Evolutionary conservation across 2,797 vertebrate species (phyloP).

Genomic region (Chrysocyon brachyurus): DNA sequence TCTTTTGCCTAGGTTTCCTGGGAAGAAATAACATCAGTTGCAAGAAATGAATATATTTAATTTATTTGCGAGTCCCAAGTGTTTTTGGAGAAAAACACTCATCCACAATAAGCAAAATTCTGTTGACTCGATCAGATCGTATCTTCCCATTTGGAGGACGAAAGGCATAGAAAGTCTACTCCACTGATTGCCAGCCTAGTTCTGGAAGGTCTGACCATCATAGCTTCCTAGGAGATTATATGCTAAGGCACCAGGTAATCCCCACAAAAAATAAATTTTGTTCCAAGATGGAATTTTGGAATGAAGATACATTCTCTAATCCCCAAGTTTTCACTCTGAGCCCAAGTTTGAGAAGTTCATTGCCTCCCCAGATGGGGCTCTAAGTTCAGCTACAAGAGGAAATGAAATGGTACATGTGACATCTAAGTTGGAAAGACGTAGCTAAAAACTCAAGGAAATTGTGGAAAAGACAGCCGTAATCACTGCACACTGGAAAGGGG

Average conservation of each 20-base stretch:
- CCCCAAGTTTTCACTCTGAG: not conserved
- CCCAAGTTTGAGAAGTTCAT: not conserved
- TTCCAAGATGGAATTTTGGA: not conserved
- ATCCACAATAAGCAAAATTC: conserved; percentile 62
- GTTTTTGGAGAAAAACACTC: conserved; percentile 71
- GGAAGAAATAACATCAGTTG: not conserved
- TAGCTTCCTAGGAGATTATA: not conserved
- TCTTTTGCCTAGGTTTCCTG: not conserved
- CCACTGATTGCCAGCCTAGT: not conserved
- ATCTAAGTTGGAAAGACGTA: not conserved
- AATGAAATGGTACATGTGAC: not conserved
- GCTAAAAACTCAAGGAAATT: not conserved
- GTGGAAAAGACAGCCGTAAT: not conserved
- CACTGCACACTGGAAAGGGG: no score
- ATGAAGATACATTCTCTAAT: not conserved
- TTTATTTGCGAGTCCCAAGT: not conserved
- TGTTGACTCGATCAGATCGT: conserved; percentile 53
- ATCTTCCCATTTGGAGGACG: conserved; percentile 60
- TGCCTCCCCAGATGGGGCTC: not conserved
- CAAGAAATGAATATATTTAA: conserved; percentile 9
- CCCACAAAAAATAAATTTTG: not conserved
- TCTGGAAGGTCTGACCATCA: not conserved
- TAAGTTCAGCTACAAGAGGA: not conserved
- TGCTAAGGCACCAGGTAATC: not conserved
- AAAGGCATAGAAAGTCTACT: not conserved